phyloP scores from a whole-genome alignment of 2,888 invertebrate genomes.

The Eudemis profundana region DNA sequence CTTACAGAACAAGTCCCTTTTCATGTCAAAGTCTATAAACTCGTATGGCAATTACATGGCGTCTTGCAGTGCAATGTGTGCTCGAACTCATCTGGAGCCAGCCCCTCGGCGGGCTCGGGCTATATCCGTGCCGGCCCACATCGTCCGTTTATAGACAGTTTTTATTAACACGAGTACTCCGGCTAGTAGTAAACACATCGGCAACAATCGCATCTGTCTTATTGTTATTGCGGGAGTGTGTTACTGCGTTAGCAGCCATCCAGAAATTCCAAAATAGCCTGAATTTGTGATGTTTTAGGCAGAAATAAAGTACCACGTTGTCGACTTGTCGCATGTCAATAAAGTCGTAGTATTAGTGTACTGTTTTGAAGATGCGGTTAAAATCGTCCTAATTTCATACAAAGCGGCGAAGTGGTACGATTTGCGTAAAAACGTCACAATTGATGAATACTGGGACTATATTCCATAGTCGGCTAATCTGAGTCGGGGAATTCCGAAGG shows the following conservation, averaged over 20 bases:
- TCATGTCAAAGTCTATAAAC: not conserved
- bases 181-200: slow-evolving; percentile 26
- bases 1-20: too few relatives aligned
- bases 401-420: too few relatives aligned
- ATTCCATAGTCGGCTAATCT: too few relatives aligned
- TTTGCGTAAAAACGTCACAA: too few relatives aligned
- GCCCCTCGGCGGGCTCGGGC: slow-evolving; percentile 25
- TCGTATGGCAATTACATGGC: not conserved
- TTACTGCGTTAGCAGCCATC: not conserved
- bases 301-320: too few relatives aligned
- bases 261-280: not conserved
- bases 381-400: too few relatives aligned
- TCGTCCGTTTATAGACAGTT: slow-evolving; percentile 42
- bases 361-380: too few relatives aligned
- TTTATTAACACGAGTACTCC: slow-evolving; percentile 21
- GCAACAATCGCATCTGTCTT: not conserved
- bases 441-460: too few relatives aligned
- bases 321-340: too few relatives aligned
- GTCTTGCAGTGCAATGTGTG: not conserved
- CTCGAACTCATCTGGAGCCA: not conserved
- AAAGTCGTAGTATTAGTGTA: too few relatives aligned
- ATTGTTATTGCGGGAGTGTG: slow-evolving; percentile 21
- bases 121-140: slow-evolving; percentile 39
- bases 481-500: too few relatives aligned
- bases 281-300: too few relatives aligned